Percentiles rank a stretch among this genome's conserved stretches.
Conservation (phyloP, 2,113 vertebrate species). For the Glaucidium brasilianum region DNA sequence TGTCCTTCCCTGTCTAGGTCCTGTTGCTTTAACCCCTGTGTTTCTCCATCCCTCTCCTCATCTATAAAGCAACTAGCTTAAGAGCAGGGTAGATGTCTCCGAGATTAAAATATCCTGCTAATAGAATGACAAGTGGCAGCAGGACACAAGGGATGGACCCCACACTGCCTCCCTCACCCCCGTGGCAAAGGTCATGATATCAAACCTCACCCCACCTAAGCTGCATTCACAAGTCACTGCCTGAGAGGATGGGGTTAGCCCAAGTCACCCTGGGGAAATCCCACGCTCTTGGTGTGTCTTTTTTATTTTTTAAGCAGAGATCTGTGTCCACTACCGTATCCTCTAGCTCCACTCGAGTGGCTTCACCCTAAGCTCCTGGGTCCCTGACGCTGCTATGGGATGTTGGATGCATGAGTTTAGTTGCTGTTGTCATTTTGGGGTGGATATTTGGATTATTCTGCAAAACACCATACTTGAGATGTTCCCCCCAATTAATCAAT, state of each 20-base stretch:
- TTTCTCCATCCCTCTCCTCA: neutral
- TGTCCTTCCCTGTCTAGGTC: accelerated
- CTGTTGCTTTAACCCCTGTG: accelerated
- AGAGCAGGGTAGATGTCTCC: accelerated
- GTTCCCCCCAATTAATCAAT: neutral
- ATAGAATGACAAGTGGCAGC: accelerated
- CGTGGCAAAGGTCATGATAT: accelerated
- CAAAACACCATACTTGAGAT: neutral
- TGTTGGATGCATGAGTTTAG: neutral
- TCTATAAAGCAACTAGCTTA: neutral
- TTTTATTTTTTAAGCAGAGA: neutral
- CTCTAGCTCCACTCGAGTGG: accelerated
- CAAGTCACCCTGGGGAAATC: neutral
- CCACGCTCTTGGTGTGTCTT: accelerated
- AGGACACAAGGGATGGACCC: accelerated
- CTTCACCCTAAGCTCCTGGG: accelerated
- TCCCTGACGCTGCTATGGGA: accelerated
- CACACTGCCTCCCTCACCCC: accelerated
- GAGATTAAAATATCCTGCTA: accelerated
- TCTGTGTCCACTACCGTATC: neutral
- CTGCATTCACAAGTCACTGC: neutral
- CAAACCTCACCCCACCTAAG: neutral
- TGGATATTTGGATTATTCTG: neutral
- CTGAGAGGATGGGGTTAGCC: neutral
- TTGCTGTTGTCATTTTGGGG: neutral